Conservation (phyloP, 2,113 vertebrate genomes). For the Grammomys surdaster region DNA sequence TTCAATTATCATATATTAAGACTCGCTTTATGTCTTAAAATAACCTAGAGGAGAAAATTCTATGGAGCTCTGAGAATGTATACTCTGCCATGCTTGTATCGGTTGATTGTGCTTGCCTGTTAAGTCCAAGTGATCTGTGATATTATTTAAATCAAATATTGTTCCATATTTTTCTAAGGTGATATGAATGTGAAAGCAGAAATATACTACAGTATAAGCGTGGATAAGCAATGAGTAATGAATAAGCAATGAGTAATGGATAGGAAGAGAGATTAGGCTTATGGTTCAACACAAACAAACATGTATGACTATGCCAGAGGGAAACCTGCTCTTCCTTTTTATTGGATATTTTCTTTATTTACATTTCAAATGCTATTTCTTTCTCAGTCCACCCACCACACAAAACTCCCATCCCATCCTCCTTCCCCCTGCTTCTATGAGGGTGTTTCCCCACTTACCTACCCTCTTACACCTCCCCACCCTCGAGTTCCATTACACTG, state of each 20-base stretch:
- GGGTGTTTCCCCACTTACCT: too few species aligned
- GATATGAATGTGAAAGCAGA: background rate
- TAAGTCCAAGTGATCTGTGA: background rate
- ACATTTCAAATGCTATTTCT: too few species aligned
- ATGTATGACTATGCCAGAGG: too few species aligned
- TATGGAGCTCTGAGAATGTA: background rate
- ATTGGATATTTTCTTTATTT: too few species aligned
- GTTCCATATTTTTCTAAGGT: background rate
- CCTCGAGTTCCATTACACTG: too few species aligned
- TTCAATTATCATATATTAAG: background rate
- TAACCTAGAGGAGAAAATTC: background rate
- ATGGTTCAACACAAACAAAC: background rate
- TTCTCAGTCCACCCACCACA: too few species aligned
- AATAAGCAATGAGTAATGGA: background rate
- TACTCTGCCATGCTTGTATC: background rate
- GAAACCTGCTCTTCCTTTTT: background rate
- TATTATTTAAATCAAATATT: background rate
- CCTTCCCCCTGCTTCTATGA: too few species aligned
- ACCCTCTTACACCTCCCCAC: too few species aligned
- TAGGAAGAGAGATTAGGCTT: background rate
- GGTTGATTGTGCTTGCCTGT: background rate
- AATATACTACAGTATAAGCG: background rate
- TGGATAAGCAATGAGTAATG: too few species aligned
- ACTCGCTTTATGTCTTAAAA: background rate
- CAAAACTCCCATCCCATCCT: too few species aligned